Conservation (phyloP, 1,140 invertebrate species). For the Hyles euphorbiae region DNA sequence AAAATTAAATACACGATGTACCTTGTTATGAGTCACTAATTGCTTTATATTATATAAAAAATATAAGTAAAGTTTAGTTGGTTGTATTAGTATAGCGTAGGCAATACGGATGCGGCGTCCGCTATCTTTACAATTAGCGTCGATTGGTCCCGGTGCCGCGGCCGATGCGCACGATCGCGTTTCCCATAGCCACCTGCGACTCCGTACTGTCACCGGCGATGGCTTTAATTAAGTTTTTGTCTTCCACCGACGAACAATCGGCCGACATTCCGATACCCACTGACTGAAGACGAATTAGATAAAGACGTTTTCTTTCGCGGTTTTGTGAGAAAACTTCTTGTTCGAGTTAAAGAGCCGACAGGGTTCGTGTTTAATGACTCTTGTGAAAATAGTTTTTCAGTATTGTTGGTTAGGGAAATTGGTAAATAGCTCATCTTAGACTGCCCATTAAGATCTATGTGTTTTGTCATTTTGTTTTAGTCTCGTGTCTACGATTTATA, state of each 20-base stretch:
- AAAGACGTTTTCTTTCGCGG: conserved; percentile 17
- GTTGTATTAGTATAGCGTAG: background rate
- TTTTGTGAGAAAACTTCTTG: too few relatives aligned
- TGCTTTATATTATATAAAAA: too few relatives aligned
- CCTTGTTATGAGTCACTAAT: too few relatives aligned
- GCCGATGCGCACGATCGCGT: conserved; percentile 65
- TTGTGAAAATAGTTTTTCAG: background rate
- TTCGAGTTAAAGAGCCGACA: too few relatives aligned
- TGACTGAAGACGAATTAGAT: conserved; percentile 12
- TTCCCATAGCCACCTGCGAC: conserved; percentile 67
- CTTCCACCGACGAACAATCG: conserved; percentile 30
- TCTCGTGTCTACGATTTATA: too few relatives aligned
- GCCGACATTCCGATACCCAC: conserved; percentile 29
- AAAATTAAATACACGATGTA: too few relatives aligned
- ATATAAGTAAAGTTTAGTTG: too few relatives aligned
- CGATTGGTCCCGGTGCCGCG: conserved; percentile 59
- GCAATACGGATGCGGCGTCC: conserved; percentile 4
- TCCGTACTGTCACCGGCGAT: conserved; percentile 39
- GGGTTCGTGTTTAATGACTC: too few relatives aligned
- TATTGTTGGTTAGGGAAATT: too few relatives aligned
- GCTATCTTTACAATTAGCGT: conserved; percentile 57
- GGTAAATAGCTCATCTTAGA: too few relatives aligned
- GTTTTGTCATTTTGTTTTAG: too few relatives aligned
- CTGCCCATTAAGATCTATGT: too few relatives aligned
- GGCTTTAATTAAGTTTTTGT: conserved; percentile 64